phyloP scores from a whole-genome alignment of 35 echinoderm and acorn worm genomes.

The Diadema setosum region DNA sequence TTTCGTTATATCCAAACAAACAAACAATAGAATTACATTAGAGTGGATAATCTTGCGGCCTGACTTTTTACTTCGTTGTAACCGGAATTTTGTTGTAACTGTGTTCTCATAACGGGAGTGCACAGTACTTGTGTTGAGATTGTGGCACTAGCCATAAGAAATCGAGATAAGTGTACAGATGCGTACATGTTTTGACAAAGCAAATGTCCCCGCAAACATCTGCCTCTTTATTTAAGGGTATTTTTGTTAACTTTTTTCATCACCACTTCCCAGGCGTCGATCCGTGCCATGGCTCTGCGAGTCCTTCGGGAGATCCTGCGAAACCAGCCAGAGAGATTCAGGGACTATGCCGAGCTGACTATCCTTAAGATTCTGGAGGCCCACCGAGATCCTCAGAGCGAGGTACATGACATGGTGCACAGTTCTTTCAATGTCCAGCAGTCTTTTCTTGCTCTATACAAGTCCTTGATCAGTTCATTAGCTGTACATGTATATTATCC shows the following conservation, averaged over 20 bases:
- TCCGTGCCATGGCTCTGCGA: constrained; percentile 87
- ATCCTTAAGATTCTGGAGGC: constrained; percentile 98
- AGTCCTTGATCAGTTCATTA: too few species aligned
- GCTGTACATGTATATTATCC: too few species aligned
- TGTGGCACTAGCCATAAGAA: too few species aligned
- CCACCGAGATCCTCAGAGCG: constrained; percentile 76
- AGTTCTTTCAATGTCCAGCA: too few species aligned
- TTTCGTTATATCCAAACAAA: too few species aligned
- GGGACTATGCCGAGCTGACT: constrained; percentile 95
- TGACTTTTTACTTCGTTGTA: too few species aligned
- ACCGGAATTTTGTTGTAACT: too few species aligned
- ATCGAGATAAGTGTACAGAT: too few species aligned
- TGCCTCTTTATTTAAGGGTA: neutral
- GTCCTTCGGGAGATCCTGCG: constrained; percentile 82
- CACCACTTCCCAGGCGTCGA: constrained; percentile 75
- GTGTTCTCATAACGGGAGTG: neutral
- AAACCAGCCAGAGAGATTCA: constrained; percentile 91
- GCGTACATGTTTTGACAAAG: too few species aligned
- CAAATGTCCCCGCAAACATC: neutral
- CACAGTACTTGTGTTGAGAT: neutral
- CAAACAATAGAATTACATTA: too few species aligned
- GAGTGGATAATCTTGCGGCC: neutral
- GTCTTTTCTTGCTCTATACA: too few species aligned
- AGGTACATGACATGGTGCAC: too few species aligned
- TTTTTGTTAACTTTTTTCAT: neutral